phyloP scores from a whole-genome alignment of 2,113 vertebrate species.

The Donacobius atricapilla region DNA sequence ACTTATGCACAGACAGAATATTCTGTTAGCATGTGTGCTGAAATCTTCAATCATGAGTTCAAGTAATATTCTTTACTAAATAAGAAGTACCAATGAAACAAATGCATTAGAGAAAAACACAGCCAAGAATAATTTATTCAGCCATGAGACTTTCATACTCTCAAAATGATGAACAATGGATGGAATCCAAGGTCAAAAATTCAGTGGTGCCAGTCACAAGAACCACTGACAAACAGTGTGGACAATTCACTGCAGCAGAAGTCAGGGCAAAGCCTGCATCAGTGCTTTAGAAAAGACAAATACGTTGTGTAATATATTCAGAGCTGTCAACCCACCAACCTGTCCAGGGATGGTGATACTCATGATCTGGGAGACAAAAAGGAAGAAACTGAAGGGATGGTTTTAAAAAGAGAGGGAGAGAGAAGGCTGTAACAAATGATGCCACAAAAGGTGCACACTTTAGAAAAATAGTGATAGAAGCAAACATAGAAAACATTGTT shows the following conservation, averaged over 20 bases:
- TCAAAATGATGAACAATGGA: neutral
- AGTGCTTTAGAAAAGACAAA: neutral
- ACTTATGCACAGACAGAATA: neutral
- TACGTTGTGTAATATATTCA: neutral
- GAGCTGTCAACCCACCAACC: neutral
- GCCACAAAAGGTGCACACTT: neutral
- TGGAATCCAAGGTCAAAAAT: neutral
- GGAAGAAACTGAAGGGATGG: neutral
- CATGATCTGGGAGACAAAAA: neutral
- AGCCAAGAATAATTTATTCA: neutral
- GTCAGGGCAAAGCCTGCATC: neutral
- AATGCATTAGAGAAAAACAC: neutral
- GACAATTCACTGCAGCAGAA: neutral
- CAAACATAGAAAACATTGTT: neutral
- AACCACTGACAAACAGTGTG: neutral
- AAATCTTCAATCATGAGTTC: neutral
- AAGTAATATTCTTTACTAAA: neutral
- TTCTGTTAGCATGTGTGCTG: neutral
- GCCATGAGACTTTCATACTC: neutral
- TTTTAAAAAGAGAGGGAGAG: neutral
- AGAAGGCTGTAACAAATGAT: neutral
- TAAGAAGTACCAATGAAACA: neutral
- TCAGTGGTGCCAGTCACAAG: neutral
- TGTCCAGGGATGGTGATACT: neutral
- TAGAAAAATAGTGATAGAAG: neutral